Conservation (phyloP, 2,888 invertebrate genomes). For the Drosophila putrida region DNA sequence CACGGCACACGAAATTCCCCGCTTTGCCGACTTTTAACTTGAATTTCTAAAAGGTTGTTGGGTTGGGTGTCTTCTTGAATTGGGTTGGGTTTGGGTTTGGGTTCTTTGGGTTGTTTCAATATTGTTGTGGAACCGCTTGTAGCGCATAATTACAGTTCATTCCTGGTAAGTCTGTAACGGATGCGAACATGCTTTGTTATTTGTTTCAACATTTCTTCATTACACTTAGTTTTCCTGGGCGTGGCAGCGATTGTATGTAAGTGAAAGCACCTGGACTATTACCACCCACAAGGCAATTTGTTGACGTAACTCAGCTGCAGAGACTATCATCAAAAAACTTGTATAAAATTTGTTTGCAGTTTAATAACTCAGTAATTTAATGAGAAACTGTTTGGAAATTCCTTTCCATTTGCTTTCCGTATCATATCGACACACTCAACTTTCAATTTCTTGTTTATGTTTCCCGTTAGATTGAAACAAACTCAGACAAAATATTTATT, state of each 20-base stretch:
- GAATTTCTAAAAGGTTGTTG: not conserved
- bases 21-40: not conserved
- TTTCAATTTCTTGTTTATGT: slow-evolving; percentile 31
- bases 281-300: slow-evolving; percentile 1
- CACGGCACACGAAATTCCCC: slow-evolving; percentile 5
- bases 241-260: slow-evolving; percentile 15
- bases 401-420: slow-evolving; percentile 2
- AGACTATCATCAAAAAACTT: slow-evolving; percentile 6
- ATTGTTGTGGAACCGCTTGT: slow-evolving; percentile 7
- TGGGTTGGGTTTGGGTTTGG: not conserved
- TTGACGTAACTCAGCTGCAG: slow-evolving; percentile 17
- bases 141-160: slow-evolving; percentile 38
- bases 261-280: slow-evolving; percentile 9
- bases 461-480: slow-evolving; percentile 24
- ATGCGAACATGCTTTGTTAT: slow-evolving; percentile 9
- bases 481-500: slow-evolving; percentile 27
- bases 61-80: not conserved
- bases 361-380: slow-evolving; percentile 13
- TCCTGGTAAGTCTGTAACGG: slow-evolving; percentile 5
- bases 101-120: not conserved
- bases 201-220: slow-evolving; percentile 7
- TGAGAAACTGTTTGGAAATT: not conserved
- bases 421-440: not conserved
- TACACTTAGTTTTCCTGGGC: slow-evolving; percentile 17
- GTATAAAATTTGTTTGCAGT: too few species aligned